phyloP scores from a whole-genome alignment of 1,140 invertebrate species.

The Diachasmimorpha longicaudata region DNA sequence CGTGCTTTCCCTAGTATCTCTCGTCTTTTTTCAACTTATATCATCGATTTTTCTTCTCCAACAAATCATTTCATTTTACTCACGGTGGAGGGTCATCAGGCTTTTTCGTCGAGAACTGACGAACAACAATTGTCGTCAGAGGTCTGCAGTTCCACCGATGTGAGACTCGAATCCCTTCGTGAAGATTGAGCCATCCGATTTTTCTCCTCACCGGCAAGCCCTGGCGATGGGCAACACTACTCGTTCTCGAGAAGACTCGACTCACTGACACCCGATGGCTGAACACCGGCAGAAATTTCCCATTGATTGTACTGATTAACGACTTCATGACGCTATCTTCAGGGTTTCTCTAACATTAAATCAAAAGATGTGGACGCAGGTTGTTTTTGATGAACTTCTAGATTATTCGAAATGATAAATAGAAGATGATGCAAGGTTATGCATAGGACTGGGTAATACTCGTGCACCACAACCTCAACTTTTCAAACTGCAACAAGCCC shows the following conservation, averaged over 20 bases:
- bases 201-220: slow-evolving; percentile 22
- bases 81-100: slow-evolving; percentile 41
- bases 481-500: too few relatives aligned
- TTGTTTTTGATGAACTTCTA: too few relatives aligned
- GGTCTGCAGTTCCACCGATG: slow-evolving; percentile 13
- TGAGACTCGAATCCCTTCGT: background rate
- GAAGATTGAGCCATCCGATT: background rate
- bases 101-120: slow-evolving; percentile 42
- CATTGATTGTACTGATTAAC: background rate
- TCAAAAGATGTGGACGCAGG: too few relatives aligned
- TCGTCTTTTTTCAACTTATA: too few relatives aligned
- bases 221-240: background rate
- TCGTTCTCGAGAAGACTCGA: background rate
- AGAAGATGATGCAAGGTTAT: too few relatives aligned
- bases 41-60: too few relatives aligned
- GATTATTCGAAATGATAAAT: too few relatives aligned
- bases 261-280: background rate
- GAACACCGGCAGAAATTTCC: background rate
- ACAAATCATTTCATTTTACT: background rate
- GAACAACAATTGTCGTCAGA: slow-evolving; percentile 30
- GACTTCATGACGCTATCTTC: background rate
- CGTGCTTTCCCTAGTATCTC: too few relatives aligned
- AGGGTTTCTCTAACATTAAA: too few relatives aligned
- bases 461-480: too few relatives aligned
- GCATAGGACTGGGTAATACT: too few relatives aligned